Evolutionary conservation across 2,888 invertebrate genomes (phyloP), one percentile per base, ranked within the genome.

Genomic region (Ditylenchus weischeri): DNA sequence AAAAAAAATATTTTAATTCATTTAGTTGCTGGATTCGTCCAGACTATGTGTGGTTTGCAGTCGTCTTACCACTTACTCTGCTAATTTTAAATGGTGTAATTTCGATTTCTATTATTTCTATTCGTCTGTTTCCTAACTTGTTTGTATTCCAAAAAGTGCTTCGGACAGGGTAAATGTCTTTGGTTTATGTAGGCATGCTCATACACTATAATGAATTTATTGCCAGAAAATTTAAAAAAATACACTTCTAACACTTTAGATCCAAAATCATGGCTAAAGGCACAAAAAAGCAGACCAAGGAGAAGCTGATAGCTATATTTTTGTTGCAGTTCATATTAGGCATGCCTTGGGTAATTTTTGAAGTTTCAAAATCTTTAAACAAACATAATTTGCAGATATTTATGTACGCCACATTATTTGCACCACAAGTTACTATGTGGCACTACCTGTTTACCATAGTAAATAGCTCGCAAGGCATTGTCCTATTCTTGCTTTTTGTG

Each of bases 371-470:
- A 29, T 5, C 29, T 29, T 29, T 4, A 29, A 29, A 29, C 2
- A 29, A 29, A 29, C 2, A 29, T 29, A 2, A 29, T 8, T 50
- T 74, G 50, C 23, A 76, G 76, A 65, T 77, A n/a, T 72, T 78
- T 10, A 77, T 78, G 66, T 78, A 78, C 61, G 69, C 75, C 29
- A 75, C 78, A 19, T 66, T 78, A 6, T 77, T 72, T 61, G 66
- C 69, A 4, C 77, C 78, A 0, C 68, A 70, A 38, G 70, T 73
- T 1, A 76, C 78, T 1, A 69, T 69, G 47, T 78, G 76, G 75
- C 78, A 78, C 64, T 78, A 77, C 58, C 57, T 73, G 1, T 78
- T 78, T 70, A 78, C 77, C 2, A 77, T 78, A 29, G 61, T 70
- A 6, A 72, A 77, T 19, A 76, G 77, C 49, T 76, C 76, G 0